Base-by-base conservation (phyloP, 2,113 vertebrate genomes). In the Chionomys nivalis region DNA sequence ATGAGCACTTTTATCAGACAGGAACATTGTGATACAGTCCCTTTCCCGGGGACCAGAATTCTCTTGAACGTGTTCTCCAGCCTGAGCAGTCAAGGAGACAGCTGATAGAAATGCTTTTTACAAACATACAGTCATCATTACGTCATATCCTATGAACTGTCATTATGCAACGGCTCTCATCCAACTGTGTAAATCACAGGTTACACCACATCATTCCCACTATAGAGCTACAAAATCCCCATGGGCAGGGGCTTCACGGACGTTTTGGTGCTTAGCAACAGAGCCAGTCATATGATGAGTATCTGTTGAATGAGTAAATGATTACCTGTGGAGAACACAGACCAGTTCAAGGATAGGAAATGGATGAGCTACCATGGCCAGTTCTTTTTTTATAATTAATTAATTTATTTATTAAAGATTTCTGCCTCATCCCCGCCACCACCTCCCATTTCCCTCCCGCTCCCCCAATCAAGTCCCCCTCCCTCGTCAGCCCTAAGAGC, bases 231-330 rank as follows among this genome's bases (percentile, higher is more conserved):
- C 68, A 39, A 33, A 49, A 49, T 77, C 86, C 76, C 92, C 33
- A 36, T 88, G 47, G 90, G 66, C 49, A 58, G 66, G 39, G 16
- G 39, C 33, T 88, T 12, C 23, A 7, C 1, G 33, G 85, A 44
- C 23, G 11, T 92, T 61, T 87, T 55, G 49, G 73, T 83, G 65
- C 90, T 95, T 85, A 88, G 89, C 79, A 88, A 49, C 58, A 87
- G 21, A 82, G 86, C 70, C 90, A 87, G 81, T 31, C 78, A 47
- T 49, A 23, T 63, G 76, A 79, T 79, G 88, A 92, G 86, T 96
- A 82, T 96, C 89, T 97, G 88, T 73, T 83, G 95, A 96, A 52
- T 73, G 61, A 95, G 85, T 65, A 81, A 92, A 93, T 97, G 90
- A 91, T 95, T 79, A 85, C 63, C 70, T 94, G 66, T 42, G 44